Percentiles rank a stretch among this genome's conserved stretches.
These are phyloP conservation scores for Henricia sp. DNA, from an alignment of 53 echinoderm and acorn worm species.

Conservation along the genomic window DNA sequence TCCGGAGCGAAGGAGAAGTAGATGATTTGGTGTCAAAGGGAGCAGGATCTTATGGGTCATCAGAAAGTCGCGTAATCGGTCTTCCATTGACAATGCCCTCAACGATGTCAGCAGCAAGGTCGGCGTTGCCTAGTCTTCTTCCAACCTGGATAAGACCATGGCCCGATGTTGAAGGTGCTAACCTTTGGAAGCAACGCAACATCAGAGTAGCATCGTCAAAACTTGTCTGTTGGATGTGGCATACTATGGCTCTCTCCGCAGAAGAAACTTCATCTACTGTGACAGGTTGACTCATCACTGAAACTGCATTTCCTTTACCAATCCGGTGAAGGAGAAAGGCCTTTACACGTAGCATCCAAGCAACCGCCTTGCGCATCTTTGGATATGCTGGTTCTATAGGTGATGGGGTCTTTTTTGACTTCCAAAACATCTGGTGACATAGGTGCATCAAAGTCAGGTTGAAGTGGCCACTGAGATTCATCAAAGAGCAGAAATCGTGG, in stretches of 20 bases:
- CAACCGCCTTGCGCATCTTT: slow-evolving; percentile 29
- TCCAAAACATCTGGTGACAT: slow-evolving; percentile 38
- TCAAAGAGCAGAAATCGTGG: slow-evolving; percentile 50
- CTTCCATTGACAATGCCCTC: slow-evolving; percentile 67
- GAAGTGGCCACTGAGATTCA: slow-evolving; percentile 53
- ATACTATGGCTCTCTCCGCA: not conserved
- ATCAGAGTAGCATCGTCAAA: not conserved
- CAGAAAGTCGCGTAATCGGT: slow-evolving; percentile 56
- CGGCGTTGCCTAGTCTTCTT: slow-evolving; percentile 1
- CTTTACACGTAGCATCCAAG: slow-evolving; percentile 56
- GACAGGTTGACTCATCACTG: not conserved
- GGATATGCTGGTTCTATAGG: not conserved
- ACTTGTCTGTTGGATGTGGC: not conserved
- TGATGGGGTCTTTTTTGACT: slow-evolving; percentile 33
- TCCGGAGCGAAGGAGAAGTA: slow-evolving; percentile 60
- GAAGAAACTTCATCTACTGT: not conserved
- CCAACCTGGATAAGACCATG: slow-evolving; percentile 5
- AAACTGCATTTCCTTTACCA: not conserved
- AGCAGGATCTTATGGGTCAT: slow-evolving; percentile 61
- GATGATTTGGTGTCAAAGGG: slow-evolving; percentile 73
- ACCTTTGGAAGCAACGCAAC: not conserved
- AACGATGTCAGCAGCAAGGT: slow-evolving; percentile 31
- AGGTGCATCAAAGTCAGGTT: slow-evolving; percentile 21
- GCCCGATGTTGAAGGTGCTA: not conserved
- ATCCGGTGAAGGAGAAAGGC: slow-evolving; percentile 6